These are phyloP conservation scores for Nymphalis c-album DNA, from an alignment of 2,888 invertebrate species.

Conservation along the genomic window DNA sequence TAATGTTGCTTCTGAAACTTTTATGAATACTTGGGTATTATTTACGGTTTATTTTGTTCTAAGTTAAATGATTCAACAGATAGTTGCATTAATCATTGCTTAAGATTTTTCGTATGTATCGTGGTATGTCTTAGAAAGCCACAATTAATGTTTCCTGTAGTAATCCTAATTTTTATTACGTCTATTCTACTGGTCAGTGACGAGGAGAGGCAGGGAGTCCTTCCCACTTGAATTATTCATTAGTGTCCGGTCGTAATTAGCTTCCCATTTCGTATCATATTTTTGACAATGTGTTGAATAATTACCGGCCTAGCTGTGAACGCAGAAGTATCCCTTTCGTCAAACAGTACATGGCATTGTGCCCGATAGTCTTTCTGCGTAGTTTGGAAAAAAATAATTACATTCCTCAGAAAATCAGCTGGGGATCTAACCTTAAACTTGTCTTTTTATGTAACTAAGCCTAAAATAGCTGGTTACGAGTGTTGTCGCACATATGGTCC, in stretches of 20 bases:
- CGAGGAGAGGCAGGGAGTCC: background rate
- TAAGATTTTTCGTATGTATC: background rate
- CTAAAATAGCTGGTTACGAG: constrained; percentile 51
- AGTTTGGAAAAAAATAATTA: constrained; percentile 14
- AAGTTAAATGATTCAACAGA: background rate
- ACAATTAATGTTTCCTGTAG: constrained; percentile 29
- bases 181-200: background rate
- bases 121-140: background rate
- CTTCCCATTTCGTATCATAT: constrained; percentile 16
- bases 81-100: background rate
- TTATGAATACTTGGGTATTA: background rate
- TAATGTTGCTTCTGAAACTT: background rate
- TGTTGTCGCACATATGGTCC: constrained; percentile 59
- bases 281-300: constrained; percentile 26
- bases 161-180: constrained; percentile 28
- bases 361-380: constrained; percentile 23
- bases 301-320: constrained; percentile 19
- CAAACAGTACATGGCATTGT: constrained; percentile 26
- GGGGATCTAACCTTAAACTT: constrained; percentile 55
- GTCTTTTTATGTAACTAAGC: constrained; percentile 40
- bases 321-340: constrained; percentile 20
- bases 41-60: background rate
- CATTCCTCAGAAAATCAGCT: constrained; percentile 43
- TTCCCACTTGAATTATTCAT: constrained; percentile 17
- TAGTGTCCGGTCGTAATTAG: constrained; percentile 13